Percentiles rank a stretch among this genome's conserved stretches.
Evolutionary conservation across 2,113 vertebrate species (phyloP).

Genomic region (Indicator maculatus): DNA sequence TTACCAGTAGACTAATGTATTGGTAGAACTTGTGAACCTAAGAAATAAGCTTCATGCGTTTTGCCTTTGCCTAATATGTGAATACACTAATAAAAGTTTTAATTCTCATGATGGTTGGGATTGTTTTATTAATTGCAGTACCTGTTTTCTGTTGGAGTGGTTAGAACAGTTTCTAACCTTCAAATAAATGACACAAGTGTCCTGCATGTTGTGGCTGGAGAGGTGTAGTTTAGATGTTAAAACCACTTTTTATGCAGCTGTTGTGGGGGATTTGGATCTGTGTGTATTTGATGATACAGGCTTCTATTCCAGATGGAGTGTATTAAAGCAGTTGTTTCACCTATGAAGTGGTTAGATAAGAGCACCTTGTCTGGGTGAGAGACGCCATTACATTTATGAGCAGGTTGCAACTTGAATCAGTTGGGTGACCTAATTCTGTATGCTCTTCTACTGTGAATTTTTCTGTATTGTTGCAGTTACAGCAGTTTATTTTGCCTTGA

Average conservation of each 20-base stretch:
- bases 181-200: not conserved
- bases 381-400: not conserved
- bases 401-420: not conserved
- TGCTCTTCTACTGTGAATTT: not conserved
- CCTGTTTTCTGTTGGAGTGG: not conserved
- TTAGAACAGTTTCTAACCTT: not conserved
- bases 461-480: not conserved
- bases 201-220: not conserved
- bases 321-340: not conserved
- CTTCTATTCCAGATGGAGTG: not conserved
- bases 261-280: not conserved
- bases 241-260: rapidly evolving
- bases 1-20: slow-evolving; percentile 86
- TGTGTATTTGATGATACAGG: not conserved
- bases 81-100: slow-evolving; percentile 95
- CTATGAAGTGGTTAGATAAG: not conserved
- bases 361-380: not conserved
- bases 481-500: not conserved
- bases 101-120: slow-evolving; percentile 77
- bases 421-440: not conserved
- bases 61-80: slow-evolving; percentile 94
- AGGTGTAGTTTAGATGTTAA: not conserved
- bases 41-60: slow-evolving; percentile 88
- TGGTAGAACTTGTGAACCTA: slow-evolving; percentile 86
- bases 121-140: not conserved